A percentile compares a stretch with the other conserved stretches of the same genome.
Evolutionary conservation across 2,113 vertebrate species (phyloP).

Genomic region (Paralichthys olivaceus): DNA sequence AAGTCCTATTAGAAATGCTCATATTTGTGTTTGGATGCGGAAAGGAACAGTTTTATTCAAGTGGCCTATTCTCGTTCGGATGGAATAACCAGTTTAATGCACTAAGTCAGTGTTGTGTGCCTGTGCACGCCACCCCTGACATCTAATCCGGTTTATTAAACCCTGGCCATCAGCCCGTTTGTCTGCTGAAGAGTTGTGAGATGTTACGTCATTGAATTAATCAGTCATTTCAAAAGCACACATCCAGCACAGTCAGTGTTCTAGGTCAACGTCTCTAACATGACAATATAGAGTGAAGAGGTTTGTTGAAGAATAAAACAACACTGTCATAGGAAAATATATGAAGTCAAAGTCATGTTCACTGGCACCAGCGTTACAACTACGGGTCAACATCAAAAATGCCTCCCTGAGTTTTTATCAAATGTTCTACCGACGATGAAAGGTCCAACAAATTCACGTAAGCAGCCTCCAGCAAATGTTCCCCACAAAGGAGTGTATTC

Average conservation of each 20-base stretch:
- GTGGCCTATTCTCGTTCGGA: neutral
- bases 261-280: neutral
- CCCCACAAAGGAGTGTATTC: slow-evolving; percentile 45
- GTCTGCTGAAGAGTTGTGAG: neutral
- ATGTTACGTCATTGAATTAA: slow-evolving; percentile 23
- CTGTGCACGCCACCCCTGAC: slow-evolving; percentile 3
- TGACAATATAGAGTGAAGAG: neutral
- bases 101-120: slow-evolving; percentile 2
- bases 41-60: neutral
- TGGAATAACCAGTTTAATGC: neutral
- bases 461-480: slow-evolving; percentile 45
- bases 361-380: neutral
- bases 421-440: slow-evolving; percentile 16
- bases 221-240: slow-evolving; percentile 8
- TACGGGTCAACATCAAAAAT: slow-evolving; percentile 15
- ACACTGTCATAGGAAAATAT: neutral
- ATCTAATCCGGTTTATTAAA: slow-evolving; percentile 33
- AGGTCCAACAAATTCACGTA: slow-evolving; percentile 17
- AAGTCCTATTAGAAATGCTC: neutral
- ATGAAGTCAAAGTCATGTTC: neutral
- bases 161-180: neutral
- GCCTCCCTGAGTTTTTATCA: slow-evolving; percentile 16
- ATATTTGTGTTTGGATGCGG: neutral
- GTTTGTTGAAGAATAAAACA: neutral
- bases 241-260: neutral